Percentiles rank a stretch among this genome's conserved stretches.
Evolutionary conservation across 2,797 vertebrate species (phyloP).

Genomic region (Sebastes aleutianus): DNA sequence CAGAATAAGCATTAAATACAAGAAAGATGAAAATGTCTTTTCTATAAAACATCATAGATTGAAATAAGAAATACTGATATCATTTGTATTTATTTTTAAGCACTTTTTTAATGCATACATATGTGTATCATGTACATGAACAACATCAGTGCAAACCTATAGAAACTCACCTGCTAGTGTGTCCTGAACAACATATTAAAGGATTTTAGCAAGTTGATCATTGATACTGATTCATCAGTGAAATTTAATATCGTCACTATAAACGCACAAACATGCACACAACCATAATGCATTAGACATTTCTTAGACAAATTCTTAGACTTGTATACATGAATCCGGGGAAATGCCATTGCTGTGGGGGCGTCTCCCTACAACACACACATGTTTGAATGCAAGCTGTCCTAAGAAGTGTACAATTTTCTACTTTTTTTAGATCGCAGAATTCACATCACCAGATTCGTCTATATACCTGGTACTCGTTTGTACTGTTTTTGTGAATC

Average conservation of each 20-base stretch:
- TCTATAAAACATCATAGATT: not conserved
- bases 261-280: not conserved
- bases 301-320: not conserved
- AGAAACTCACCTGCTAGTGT: not conserved
- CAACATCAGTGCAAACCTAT: not conserved
- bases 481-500: not conserved
- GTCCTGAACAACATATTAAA: not conserved
- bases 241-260: not conserved
- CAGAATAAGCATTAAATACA: not conserved
- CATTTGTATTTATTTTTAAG: accelerated
- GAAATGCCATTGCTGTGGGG: no score
- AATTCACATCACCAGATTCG: not conserved
- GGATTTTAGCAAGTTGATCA: not conserved
- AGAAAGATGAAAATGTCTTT: not conserved
- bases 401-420: no score
- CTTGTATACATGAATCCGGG: not conserved
- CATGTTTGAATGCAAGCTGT: no score
- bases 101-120: not conserved
- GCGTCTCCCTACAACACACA: no score
- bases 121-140: not conserved
- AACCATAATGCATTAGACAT: not conserved
- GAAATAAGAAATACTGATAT: not conserved
- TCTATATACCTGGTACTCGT: not conserved
- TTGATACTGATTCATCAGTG: not conserved
- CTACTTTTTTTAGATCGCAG: no score